Evolutionary conservation across 2,797 vertebrate genomes (phyloP), one percentile per base, ranked within the genome.

Genomic region (Pseudotriccus pelzelni): DNA sequence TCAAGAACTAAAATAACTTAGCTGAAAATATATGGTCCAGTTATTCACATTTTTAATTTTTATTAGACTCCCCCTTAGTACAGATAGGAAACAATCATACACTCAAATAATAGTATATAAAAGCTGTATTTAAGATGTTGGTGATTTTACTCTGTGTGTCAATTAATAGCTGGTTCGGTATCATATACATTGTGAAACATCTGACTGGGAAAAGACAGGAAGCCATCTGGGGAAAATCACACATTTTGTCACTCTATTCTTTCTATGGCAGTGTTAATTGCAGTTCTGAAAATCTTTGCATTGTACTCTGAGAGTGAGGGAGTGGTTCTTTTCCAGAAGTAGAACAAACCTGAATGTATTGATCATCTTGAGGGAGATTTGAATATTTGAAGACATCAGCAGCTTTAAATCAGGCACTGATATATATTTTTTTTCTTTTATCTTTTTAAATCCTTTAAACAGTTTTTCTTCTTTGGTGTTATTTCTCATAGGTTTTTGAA

Each of bases 401-500:
- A 69, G 8, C 34, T 94, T 82, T 75, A 43, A 84, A 32, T 79
- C 22, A 37, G 43, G 4, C 24, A 39, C 12, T 62, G 20, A n/a
- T 22, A 23, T 78, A 7, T 17, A 17, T 62, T 1, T 19, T 12
- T 10, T 36, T 9, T 10, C 6, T 13, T 55, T 75, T 24, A 55
- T 49, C 2, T 25, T 91, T 82, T 67, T n/a, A 50, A 63, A 80
- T 73, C 9, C 19, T 91, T 49, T 76, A 46, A 67, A 24, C 14
- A 82, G 6, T 58, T 87, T 87, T 92, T 43, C 43, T 70, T 80
- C 34, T 43, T 34, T 60, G 21, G 15, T 75, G 66, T 94, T 91
- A 41, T 59, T 87, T 91, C 43, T 84, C 3, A 0, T 85, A 98
- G 98, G 90, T 98, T 98, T 95, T 78, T 97, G n/a, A 98, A 98